These are phyloP conservation scores for Telmatherina bonti DNA, from an alignment of 2,797 vertebrate species.

Conservation along the genomic window DNA sequence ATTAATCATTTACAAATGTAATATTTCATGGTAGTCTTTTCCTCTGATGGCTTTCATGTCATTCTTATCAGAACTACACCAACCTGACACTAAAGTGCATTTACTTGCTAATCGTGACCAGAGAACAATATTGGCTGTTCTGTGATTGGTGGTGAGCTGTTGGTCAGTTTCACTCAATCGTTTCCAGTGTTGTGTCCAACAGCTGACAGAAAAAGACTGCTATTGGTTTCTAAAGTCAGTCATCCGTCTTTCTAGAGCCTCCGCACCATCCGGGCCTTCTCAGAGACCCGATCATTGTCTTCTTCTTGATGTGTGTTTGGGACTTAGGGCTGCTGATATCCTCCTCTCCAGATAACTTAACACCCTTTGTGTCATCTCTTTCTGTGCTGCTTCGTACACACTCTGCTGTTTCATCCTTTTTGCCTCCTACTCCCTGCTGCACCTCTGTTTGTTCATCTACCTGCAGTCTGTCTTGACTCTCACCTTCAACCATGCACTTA, in stretches of 20 bases:
- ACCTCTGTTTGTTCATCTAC: background rate
- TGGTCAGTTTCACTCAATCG: background rate
- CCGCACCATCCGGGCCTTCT: slow-evolving; percentile 88
- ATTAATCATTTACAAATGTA: background rate
- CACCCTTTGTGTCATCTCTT: slow-evolving; percentile 10
- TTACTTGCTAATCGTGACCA: background rate
- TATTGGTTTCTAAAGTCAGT: slow-evolving; percentile 74
- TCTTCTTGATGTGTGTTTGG: slow-evolving; percentile 46
- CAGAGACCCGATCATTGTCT: slow-evolving; percentile 84
- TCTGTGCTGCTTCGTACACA: slow-evolving; percentile 34
- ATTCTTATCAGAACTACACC: background rate
- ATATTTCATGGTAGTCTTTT: background rate
- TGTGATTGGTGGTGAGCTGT: background rate
- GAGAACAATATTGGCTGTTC: background rate
- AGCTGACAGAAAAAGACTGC: slow-evolving; percentile 4
- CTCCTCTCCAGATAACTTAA: slow-evolving; percentile 40
- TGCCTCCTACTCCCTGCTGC: slow-evolving; percentile 11
- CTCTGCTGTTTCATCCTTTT: slow-evolving; percentile 20
- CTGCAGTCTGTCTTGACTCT: slow-evolving; percentile 5
- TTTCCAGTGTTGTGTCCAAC: background rate
- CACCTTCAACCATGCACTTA: slow-evolving; percentile 10
- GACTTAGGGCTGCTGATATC: slow-evolving; percentile 18
- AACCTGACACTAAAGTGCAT: background rate
- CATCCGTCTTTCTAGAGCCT: slow-evolving; percentile 79
- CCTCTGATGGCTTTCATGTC: background rate